These are phyloP conservation scores for Saccostrea echinata DNA, from an alignment of 1,140 invertebrate genomes.

Conservation along the genomic window DNA sequence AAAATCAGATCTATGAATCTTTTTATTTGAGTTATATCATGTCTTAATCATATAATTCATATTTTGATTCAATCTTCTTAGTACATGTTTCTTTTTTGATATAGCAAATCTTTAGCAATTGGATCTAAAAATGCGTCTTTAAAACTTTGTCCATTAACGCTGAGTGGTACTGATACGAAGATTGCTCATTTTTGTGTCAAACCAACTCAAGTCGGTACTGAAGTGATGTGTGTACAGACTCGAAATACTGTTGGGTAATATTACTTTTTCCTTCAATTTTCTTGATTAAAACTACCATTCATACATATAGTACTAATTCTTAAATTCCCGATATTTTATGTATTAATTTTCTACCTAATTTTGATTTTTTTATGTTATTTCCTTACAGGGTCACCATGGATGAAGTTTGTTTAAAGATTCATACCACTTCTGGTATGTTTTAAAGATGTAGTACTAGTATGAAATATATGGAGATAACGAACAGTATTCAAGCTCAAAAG, in stretches of 20 bases:
- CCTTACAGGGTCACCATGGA: background rate
- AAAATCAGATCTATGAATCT: background rate
- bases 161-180: background rate
- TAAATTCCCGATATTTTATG: too few relatives aligned
- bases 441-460: background rate
- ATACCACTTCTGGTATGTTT: constrained; percentile 7
- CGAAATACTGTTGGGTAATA: background rate
- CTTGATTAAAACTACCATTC: too few relatives aligned
- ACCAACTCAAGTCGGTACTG: background rate
- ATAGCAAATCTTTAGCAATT: constrained; percentile 2
- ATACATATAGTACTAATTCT: too few relatives aligned
- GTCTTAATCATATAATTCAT: background rate
- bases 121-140: background rate
- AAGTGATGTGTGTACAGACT: background rate
- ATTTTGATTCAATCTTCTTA: background rate
- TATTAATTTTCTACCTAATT: too few relatives aligned
- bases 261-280: background rate
- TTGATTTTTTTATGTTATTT: background rate
- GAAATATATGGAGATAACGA: too few relatives aligned
- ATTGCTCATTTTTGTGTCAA: background rate
- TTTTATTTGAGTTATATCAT: background rate
- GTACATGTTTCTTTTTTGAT: background rate
- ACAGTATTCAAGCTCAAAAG: too few relatives aligned
- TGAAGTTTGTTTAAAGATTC: constrained; percentile 20
- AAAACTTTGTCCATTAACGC: background rate